Evolutionary conservation across 2,888 invertebrate genomes (phyloP).

Genomic region (Helobdella robusta): DNA sequence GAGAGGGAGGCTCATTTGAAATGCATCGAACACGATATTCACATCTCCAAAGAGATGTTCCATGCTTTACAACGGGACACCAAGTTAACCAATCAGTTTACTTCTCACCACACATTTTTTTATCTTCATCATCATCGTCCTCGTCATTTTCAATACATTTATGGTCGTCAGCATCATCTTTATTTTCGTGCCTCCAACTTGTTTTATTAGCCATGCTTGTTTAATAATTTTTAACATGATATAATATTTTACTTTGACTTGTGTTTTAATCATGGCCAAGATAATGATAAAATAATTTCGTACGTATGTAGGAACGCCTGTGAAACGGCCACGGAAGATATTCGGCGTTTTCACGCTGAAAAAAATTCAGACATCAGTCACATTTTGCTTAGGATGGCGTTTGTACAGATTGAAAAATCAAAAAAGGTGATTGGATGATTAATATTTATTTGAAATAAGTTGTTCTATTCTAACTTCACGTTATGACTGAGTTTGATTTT

Average conservation of each 20-base stretch:
- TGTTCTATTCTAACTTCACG: not conserved
- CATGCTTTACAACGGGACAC: too few relatives aligned
- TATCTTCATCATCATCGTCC: too few relatives aligned
- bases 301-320: conserved; percentile 40
- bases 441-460: not conserved
- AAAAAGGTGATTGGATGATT: conserved; percentile 32
- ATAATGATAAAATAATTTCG: not conserved
- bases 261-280: too few relatives aligned
- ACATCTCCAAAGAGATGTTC: conserved; percentile 42
- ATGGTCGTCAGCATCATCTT: too few relatives aligned
- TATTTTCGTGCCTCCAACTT: too few relatives aligned
- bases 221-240: too few relatives aligned
- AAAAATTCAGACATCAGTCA: conserved; percentile 47
- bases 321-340: conserved; percentile 43
- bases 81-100: too few relatives aligned
- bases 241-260: too few relatives aligned
- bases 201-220: too few relatives aligned
- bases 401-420: conserved; percentile 42
- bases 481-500: not conserved
- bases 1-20: conserved; percentile 46
- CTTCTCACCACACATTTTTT: too few relatives aligned
- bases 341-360: conserved; percentile 47
- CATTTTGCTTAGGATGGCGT: conserved; percentile 47
- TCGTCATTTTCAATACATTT: too few relatives aligned
- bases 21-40: conserved; percentile 46